A percentile compares a stretch with the other conserved stretches of the same genome.
Evolutionary conservation across 2,888 invertebrate genomes (phyloP).

Genomic region (Philaethria dido): DNA sequence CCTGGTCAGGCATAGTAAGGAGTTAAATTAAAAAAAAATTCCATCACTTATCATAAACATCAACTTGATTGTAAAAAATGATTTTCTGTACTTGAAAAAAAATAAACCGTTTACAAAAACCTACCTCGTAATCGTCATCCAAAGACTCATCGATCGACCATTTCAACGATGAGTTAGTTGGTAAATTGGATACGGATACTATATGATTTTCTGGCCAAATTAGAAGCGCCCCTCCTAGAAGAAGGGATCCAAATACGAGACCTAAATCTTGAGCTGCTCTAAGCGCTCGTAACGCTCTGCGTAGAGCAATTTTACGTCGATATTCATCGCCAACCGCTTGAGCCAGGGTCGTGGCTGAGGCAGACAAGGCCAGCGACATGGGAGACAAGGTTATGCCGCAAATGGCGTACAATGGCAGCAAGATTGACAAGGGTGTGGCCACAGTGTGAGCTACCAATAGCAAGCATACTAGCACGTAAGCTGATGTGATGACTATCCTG

Average conservation of each 20-base stretch:
- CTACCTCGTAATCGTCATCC: constrained; percentile 83
- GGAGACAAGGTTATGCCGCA: constrained; percentile 85
- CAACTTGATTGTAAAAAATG: no score
- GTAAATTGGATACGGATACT: constrained; percentile 68
- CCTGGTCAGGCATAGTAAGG: no score
- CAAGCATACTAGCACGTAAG: constrained; percentile 82
- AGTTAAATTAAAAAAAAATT: no score
- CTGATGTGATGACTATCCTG: constrained; percentile 69
- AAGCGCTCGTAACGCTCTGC: constrained; percentile 71
- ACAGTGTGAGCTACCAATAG: constrained; percentile 85
- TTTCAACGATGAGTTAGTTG: constrained; percentile 64
- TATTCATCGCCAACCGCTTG: constrained; percentile 79
- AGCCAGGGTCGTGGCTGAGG: constrained; percentile 83
- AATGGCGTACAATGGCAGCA: constrained; percentile 69
- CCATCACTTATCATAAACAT: no score
- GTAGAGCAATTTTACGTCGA: constrained; percentile 66
- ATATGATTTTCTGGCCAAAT: constrained; percentile 74
- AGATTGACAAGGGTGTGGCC: constrained; percentile 65
- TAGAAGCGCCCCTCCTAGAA: constrained; percentile 77
- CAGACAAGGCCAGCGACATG: constrained; percentile 82
- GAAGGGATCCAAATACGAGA: constrained; percentile 68
- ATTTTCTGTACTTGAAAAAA: neutral
- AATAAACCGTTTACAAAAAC: constrained; percentile 28
- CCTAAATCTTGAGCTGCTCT: constrained; percentile 77
- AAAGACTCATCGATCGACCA: constrained; percentile 82